phyloP scores from a whole-genome alignment of 2,797 vertebrate genomes.

The Anguilla anguilla region DNA sequence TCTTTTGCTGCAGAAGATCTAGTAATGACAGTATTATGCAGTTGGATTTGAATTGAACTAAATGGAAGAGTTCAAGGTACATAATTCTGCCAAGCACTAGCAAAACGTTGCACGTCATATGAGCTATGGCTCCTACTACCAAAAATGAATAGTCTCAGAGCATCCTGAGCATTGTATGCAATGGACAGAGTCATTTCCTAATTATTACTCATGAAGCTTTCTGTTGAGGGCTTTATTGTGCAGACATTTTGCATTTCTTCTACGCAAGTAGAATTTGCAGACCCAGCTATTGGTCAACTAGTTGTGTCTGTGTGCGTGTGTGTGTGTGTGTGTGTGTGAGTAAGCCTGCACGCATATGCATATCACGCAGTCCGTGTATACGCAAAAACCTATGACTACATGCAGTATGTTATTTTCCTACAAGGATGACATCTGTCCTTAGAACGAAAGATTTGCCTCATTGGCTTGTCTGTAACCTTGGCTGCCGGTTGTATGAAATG shows the following conservation, averaged over 20 bases:
- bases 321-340: conserved; percentile 19
- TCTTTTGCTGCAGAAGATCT: not conserved
- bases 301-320: not conserved
- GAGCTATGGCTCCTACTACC: not conserved
- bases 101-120: not conserved
- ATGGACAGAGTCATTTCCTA: not conserved
- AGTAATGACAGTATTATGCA: not conserved
- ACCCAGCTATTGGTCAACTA: not conserved
- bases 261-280: not conserved
- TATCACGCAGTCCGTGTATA: not conserved
- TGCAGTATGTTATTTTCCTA: not conserved
- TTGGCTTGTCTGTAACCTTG: conserved; percentile 18
- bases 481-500: conserved; percentile 18
- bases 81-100: not conserved
- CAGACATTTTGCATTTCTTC: not conserved
- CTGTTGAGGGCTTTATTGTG: not conserved
- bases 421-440: conserved; percentile 5
- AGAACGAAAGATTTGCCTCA: conserved; percentile 13
- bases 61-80: not conserved
- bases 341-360: not conserved
- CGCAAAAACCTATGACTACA: not conserved
- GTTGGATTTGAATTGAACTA: not conserved
- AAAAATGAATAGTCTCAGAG: not conserved
- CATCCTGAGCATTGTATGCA: not conserved
- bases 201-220: not conserved